Evolutionary conservation across 2,888 invertebrate species (phyloP).

Genomic region (Platerodrilus igneus): DNA sequence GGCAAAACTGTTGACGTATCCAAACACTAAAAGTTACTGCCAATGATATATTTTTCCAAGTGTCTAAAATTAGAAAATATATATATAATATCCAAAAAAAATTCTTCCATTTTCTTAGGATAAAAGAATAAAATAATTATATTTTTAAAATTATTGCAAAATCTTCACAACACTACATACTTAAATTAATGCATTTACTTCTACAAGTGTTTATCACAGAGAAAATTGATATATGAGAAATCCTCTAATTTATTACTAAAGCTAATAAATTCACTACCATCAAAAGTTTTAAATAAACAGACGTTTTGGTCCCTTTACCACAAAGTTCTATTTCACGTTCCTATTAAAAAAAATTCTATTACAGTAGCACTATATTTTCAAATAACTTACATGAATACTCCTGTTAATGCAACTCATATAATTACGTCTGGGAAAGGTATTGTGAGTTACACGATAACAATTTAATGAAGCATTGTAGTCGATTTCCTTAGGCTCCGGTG

Average conservation of each 20-base stretch:
- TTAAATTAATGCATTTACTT: no score
- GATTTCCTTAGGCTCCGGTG: conserved; percentile 38
- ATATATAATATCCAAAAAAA: no score
- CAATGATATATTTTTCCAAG: no score
- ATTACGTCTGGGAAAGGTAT: conserved; percentile 61
- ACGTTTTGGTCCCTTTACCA: conserved; percentile 22
- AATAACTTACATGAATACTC: conserved; percentile 71
- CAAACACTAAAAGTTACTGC: no score
- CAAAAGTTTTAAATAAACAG: conserved; percentile 9
- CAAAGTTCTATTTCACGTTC: conserved; percentile 30
- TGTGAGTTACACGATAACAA: conserved; percentile 40
- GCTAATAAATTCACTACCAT: conserved; percentile 6
- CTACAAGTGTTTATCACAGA: no score
- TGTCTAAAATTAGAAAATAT: no score
- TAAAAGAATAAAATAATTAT: no score
- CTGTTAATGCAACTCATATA: conserved; percentile 72
- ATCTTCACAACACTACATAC: no score
- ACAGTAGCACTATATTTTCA: not conserved
- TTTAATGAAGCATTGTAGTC: conserved; percentile 49
- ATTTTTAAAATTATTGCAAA: no score
- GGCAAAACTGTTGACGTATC: no score
- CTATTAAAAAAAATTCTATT: conserved; percentile 12
- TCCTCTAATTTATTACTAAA: conserved; percentile 6
- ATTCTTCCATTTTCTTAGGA: no score
- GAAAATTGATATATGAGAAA: conserved; percentile 16